These are phyloP conservation scores for Caloenas nicobarica DNA, from an alignment of 2,113 vertebrate genomes.

Conservation along the genomic window DNA sequence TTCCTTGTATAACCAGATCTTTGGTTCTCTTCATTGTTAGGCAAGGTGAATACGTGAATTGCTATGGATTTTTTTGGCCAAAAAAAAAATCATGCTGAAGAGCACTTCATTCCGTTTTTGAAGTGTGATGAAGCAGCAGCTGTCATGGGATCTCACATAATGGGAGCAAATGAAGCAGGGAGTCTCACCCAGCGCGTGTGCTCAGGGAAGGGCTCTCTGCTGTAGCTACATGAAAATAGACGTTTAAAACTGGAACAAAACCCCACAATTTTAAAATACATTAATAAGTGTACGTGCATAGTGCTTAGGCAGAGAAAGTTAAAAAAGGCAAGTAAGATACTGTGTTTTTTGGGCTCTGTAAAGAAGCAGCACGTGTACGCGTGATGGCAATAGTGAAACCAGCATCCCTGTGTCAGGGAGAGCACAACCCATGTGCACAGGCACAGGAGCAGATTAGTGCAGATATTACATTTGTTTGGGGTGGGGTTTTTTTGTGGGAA, in stretches of 20 bases:
- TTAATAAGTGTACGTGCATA: background rate
- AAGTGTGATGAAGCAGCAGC: background rate
- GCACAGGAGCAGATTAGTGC: background rate
- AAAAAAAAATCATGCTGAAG: background rate
- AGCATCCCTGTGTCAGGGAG: background rate
- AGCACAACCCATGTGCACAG: background rate
- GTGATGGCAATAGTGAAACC: fast-evolving
- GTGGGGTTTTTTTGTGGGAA: background rate
- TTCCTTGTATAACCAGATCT: background rate
- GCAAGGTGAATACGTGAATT: background rate
- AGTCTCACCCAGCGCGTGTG: too few species aligned
- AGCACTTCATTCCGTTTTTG: background rate
- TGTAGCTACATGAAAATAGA: background rate
- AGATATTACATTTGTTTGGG: background rate
- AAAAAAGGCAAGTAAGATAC: too few species aligned
- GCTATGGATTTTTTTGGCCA: background rate
- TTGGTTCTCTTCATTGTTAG: background rate
- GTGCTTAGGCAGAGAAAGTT: background rate
- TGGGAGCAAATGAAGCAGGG: background rate
- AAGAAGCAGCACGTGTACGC: fast-evolving
- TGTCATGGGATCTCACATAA: background rate
- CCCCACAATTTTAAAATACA: background rate
- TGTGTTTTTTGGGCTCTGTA: background rate
- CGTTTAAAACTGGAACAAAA: background rate
- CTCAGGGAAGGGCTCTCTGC: background rate